phyloP scores from a whole-genome alignment of 2,797 vertebrate genomes.

The Antrozous pallidus region DNA sequence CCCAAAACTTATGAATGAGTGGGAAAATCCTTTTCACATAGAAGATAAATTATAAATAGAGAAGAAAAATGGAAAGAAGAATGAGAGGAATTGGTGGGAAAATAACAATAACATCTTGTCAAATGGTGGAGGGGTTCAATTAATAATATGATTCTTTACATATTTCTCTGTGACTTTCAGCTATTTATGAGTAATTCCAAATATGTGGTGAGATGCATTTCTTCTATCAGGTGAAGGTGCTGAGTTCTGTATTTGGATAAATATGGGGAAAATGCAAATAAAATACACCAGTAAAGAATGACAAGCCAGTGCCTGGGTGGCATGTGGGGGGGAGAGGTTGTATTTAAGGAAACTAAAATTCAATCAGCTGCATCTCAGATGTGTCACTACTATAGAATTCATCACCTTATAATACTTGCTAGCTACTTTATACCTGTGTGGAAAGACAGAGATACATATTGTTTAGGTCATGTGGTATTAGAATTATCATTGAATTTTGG shows the following conservation, averaged over 20 bases:
- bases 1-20: background rate
- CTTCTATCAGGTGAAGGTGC: background rate
- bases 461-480: background rate
- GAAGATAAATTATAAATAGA: background rate
- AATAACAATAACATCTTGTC: background rate
- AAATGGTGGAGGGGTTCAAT: background rate
- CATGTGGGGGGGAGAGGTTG: background rate
- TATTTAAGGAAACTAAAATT: background rate
- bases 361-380: background rate
- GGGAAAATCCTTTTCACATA: background rate
- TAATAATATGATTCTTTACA: background rate
- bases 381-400: background rate
- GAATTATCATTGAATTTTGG: background rate
- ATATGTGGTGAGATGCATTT: background rate
- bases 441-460: background rate
- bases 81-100: background rate
- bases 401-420: background rate
- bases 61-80: background rate
- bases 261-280: background rate
- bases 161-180: background rate
- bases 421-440: background rate
- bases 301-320: background rate
- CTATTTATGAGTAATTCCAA: background rate
- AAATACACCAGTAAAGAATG: background rate
- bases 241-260: background rate